Base-by-base conservation (phyloP, 2,888 invertebrate species). In the Oxyteleia sp. region DNA sequence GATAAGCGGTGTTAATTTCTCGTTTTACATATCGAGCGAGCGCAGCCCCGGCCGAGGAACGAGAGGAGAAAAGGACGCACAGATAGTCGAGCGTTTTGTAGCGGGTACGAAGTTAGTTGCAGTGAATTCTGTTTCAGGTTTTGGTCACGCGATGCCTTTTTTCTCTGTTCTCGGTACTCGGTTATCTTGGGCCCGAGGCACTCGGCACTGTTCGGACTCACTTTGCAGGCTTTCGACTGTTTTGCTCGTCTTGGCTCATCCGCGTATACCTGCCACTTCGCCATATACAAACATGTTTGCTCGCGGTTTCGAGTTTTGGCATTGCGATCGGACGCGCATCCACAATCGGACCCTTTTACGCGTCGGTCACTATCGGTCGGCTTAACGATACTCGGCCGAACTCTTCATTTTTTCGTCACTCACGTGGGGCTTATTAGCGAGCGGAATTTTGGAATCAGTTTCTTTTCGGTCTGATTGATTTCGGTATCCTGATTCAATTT, bases 81-180 rank as follows among this genome's bases (percentile, higher is more conserved):
- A 83, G 85, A 86, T 87, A 86, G 87, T 85, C 81, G 76, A 86
- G 86, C 83, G 87, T 86, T 89, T 88, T 87, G 88, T 88, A 59
- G 80, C 82, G 85, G 87, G 87, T 87, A 87, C 87, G 86, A 87
- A 85, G 88, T 87, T 88, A 85, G 90, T 87, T 87, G 88, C 88
- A 89, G 85, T 71, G 86, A 88, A 87, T 88, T 89, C 89, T 89
- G 89, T 91, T 91, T 91, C 91, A 92, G 91, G 91, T 91, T 91
- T 91, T 89, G 90, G 92, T 92, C 92, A 92, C 92, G 92, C 92
- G 90, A 92, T 92, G 90, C 87, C 90, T 92, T 92, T 93, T 93
- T 92, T 92, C 92, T 92, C 91, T 90, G 90, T 93, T 93, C 93
- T 91, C 85, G 90, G 93, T 93, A 93, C 91, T 88, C 92, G 91